Evolutionary conservation across 30 jellyfish, hydroid and myxozoan genomes (phyloP).

Genomic region (Hydractinia symbiolongicarpus): DNA sequence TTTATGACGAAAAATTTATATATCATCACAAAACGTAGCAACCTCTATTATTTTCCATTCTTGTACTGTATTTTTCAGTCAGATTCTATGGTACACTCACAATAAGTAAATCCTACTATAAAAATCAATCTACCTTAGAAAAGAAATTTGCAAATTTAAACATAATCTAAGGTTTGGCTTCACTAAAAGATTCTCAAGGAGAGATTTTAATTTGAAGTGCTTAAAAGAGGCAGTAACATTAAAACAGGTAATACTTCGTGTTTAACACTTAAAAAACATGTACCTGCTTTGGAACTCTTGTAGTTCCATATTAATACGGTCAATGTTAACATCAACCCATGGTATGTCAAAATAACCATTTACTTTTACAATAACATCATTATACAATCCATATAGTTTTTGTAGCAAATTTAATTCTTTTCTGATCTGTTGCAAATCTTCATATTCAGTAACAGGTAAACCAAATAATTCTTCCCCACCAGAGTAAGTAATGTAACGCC

Average conservation of each 20-base stretch:
- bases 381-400: conserved; percentile 49
- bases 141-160: too few relatives aligned
- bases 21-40: too few relatives aligned
- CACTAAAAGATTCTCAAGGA: too few relatives aligned
- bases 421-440: conserved; percentile 57
- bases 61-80: too few relatives aligned
- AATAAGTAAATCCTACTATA: too few relatives aligned
- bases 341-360: conserved; percentile 70
- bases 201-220: too few relatives aligned
- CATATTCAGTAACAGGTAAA: conserved; percentile 64
- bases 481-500: conserved; percentile 66
- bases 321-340: conserved; percentile 77
- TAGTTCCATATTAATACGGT: conserved; percentile 52
- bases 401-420: conserved; percentile 61
- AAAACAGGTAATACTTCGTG: conserved; percentile 9
- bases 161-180: too few relatives aligned
- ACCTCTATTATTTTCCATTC: too few relatives aligned
- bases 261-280: not conserved
- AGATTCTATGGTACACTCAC: too few relatives aligned
- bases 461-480: conserved; percentile 95
- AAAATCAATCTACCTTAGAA: too few relatives aligned
- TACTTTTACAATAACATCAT: conserved; percentile 61
- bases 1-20: too few relatives aligned
- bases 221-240: not conserved
- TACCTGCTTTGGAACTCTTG: conserved; percentile 77